phyloP scores from a whole-genome alignment of 2,888 invertebrate species.

The Ophion ellenae region DNA sequence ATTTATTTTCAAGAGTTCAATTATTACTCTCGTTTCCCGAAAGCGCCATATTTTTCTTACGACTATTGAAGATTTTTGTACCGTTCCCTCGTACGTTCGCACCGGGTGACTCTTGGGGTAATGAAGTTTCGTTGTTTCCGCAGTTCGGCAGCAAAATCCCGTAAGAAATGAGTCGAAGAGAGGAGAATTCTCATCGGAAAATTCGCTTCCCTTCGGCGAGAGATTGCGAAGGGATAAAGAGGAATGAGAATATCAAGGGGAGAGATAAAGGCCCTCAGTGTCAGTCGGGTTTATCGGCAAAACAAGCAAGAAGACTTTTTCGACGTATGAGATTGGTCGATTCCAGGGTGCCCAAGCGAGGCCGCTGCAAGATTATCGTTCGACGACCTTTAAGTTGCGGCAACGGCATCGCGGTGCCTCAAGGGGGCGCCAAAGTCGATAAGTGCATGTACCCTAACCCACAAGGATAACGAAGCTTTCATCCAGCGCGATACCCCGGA shows the following conservation, averaged over 20 bases:
- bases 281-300: conserved; percentile 35
- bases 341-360: conserved; percentile 30
- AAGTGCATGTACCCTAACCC: conserved; percentile 21
- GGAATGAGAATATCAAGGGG: conserved; percentile 9
- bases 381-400: conserved; percentile 50
- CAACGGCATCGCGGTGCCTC: conserved; percentile 23
- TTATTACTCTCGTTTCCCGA: too few relatives aligned
- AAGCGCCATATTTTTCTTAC: too few relatives aligned
- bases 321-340: conserved; percentile 38
- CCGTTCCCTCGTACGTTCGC: background rate
- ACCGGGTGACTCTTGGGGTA: background rate
- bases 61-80: too few relatives aligned
- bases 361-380: conserved; percentile 55
- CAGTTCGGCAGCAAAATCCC: background rate
- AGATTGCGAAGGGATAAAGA: conserved; percentile 6
- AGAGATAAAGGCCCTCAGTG: conserved; percentile 36
- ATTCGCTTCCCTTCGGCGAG: background rate
- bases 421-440: conserved; percentile 35
- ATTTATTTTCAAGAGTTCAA: too few relatives aligned
- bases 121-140: background rate
- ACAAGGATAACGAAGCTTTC: conserved; percentile 58
- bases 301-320: conserved; percentile 26
- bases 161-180: conserved; percentile 34
- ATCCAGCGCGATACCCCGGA: conserved; percentile 12
- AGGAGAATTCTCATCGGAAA: background rate